phyloP scores from a whole-genome alignment of 2,888 invertebrate genomes.

The Disparrhopalites patrizii region DNA sequence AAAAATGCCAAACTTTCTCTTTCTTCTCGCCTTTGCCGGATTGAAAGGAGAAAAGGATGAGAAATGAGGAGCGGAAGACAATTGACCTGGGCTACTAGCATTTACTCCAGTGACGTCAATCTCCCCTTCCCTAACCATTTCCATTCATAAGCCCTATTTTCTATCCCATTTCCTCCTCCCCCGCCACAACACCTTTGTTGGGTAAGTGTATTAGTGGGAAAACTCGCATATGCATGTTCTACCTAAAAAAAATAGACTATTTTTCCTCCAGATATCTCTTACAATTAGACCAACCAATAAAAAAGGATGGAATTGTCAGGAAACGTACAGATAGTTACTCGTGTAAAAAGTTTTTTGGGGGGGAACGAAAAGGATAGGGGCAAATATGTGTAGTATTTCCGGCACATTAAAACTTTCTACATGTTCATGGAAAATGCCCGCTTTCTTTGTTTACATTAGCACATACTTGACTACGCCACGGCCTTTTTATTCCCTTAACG shows the following conservation, averaged over 20 bases:
- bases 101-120: background rate
- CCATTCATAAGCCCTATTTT: too few relatives aligned
- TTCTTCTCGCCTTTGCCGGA: background rate
- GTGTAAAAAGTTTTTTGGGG: too few relatives aligned
- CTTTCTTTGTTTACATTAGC: conserved; percentile 7
- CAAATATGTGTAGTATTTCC: conserved; percentile 1
- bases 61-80: too few relatives aligned
- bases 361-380: conserved; percentile 2
- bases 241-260: background rate
- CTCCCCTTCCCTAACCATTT: too few relatives aligned
- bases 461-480: too few relatives aligned
- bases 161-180: too few relatives aligned
- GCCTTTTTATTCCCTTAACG: background rate
- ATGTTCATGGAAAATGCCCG: background rate
- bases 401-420: conserved; percentile 9
- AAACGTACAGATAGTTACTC: too few relatives aligned
- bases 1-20: conserved; percentile 1
- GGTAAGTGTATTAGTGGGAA: too few relatives aligned
- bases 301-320: too few relatives aligned
- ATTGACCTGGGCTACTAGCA: conserved; percentile 8
- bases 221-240: too few relatives aligned
- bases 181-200: background rate
- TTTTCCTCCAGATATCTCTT: background rate
- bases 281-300: too few relatives aligned
- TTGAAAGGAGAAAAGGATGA: too few relatives aligned